Evolutionary conservation across 2,113 vertebrate species (phyloP), one percentile per base, ranked within the genome.

Genomic region (Symphodus melops): DNA sequence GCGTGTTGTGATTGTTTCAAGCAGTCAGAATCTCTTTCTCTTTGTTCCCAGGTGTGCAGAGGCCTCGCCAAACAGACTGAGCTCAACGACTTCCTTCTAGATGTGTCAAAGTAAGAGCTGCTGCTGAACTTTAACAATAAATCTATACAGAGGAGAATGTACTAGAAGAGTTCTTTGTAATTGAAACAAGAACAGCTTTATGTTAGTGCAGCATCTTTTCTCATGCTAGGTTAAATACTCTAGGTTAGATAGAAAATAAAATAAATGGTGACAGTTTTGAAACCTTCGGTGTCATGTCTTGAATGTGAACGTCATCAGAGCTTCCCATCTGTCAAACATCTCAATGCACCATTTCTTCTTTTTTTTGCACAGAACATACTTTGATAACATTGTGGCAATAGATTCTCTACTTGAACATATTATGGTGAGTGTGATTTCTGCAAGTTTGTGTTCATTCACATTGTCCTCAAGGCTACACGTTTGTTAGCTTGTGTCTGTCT

Each of bases 331-430:
- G 82, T 85, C 85, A 88, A 79, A 86, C 84, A 83, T 90, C 68
- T 87, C 83, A 85, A 88, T 85, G 77, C 68, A 20, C 66, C 78
- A 82, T 87, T 82, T 79, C 91, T 89, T 92, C 74, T 93, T 89
- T 93, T 93, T 89, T 94, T 93, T 73, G 68, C 88, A 73, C 95
- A 99, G 98, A 95, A 99, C 98, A 0, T 99, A 99, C 93, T 99
- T 99, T 95, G 98, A 99, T 96, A 99, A 99, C 91, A 99, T 99
- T 94, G 96, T 99, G 85, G 98, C 98, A 96, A 99, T 99, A 97
- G 98, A 99, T 96, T 98, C 98, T 95, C 97, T 99, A 95, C 98
- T 99, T 97, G 98, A 99, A 97, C 97, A 99, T 94, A 99, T 99
- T 90, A 99, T 99, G 98, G 98, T 99, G 95, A 95, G 97, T 93